Conservation (phyloP, 2,888 invertebrate species). For the Drosophila kambysellisi region DNA sequence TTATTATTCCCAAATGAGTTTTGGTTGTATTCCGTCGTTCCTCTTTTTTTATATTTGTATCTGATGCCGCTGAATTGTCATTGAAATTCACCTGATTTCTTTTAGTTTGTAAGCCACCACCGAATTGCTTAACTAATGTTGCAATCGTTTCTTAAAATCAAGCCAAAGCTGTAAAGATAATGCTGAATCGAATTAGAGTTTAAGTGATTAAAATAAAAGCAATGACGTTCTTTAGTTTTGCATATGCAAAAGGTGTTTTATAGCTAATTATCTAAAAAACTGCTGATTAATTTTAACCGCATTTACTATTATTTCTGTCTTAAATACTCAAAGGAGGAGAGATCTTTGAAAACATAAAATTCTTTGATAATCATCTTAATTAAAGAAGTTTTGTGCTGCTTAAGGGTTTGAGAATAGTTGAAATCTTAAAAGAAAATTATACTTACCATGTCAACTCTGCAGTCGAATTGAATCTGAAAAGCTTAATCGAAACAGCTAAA, state of each 20-base stretch:
- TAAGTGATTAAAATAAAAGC: constrained; percentile 40
- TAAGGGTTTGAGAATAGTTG: neutral
- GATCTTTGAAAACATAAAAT: too few species aligned
- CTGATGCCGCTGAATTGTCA: constrained; percentile 10
- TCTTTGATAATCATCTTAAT: too few species aligned
- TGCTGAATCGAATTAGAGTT: constrained; percentile 54
- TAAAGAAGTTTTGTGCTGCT: too few species aligned
- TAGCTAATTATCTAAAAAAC: neutral
- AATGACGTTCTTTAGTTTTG: constrained; percentile 26
- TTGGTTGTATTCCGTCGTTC: constrained; percentile 10
- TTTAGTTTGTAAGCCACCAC: constrained; percentile 35
- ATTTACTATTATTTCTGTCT: neutral
- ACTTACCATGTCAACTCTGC: neutral
- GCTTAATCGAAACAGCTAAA: neutral
- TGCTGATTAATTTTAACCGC: neutral
- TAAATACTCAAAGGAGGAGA: too few species aligned
- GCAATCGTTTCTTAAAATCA: constrained; percentile 29
- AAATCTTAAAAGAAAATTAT: neutral
- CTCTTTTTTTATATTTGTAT: constrained; percentile 6
- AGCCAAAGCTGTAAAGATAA: constrained; percentile 71
- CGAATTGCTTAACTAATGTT: constrained; percentile 31
- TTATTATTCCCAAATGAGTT: constrained; percentile 17
- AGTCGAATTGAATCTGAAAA: neutral
- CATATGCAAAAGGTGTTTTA: neutral
- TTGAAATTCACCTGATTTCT: constrained; percentile 18